Base-by-base conservation (phyloP, 2,113 vertebrate genomes). In the Labeo catla region DNA sequence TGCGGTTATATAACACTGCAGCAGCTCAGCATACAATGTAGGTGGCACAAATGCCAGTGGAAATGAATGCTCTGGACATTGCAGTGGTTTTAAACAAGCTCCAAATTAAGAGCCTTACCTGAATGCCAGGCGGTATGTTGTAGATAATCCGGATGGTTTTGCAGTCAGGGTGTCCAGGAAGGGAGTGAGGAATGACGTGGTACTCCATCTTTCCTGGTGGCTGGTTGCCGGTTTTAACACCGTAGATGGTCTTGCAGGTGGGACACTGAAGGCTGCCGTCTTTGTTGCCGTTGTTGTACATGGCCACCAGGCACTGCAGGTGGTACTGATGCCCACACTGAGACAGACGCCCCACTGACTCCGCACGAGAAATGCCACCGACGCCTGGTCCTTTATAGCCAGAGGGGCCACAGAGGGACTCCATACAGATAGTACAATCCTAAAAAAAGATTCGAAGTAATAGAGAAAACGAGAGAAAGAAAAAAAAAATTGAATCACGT, bases 381-480 rank as follows among this genome's bases (percentile, higher is more conserved):
- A 94, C 94, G 0, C 94, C 94, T 0, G 96, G 96, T 8, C 97
- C 97, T 91, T 97, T 98, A 91, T 99, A 99, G 84, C 97, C 97
- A 0, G 97, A 99, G 0, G 97, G 96, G 1, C 96, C 95, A 0
- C 95, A 94, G 76, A 98, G 95, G 23, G 96, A 94, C 91, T 99
- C 98, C 98, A 98, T 98, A 82, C 98, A 99, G 92, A 99, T 99
- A 84, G 97, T 98, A 91, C 98, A 98, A 92, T 98, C 98, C 98
- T 98, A 91, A 13, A 2, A 61, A 4, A 70, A 57, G 28, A 65
- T 49, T 39, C 6, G 43, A 28, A 8, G 54, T 23, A 45, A 36
- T 9, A 23, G 3, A 72, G 2, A 70, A 3, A 86, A 15, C 49
- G 11, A 23, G 36, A 39, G 39, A 39, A 39, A 39, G 39, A 4